Evolutionary conservation across 2,888 invertebrate species (phyloP).

Genomic region (Tubulanus polymorphus): DNA sequence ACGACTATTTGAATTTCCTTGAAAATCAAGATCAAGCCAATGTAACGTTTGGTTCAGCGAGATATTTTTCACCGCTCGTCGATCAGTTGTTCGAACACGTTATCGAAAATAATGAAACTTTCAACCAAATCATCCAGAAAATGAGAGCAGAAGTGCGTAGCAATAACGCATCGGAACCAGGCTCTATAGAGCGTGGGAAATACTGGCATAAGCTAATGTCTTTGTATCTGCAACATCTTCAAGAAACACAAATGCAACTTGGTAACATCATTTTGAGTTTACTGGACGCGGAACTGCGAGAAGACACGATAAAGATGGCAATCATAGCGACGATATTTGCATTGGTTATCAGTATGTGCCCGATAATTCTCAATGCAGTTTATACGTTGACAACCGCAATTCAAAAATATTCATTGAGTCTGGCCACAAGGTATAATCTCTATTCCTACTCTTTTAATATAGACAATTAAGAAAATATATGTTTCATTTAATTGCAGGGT

Average conservation of each 20-base stretch:
- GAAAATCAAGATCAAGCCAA: conserved; percentile 36
- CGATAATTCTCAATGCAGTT: conserved; percentile 36
- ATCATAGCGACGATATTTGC: conserved; percentile 34
- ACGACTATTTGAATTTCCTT: conserved; percentile 34
- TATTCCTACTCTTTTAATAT: too few species aligned
- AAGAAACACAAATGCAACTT: background rate
- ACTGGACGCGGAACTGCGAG: conserved; percentile 22
- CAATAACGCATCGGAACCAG: conserved; percentile 9
- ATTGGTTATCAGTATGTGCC: conserved; percentile 32
- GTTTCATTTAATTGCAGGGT: too few species aligned
- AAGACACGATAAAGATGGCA: conserved; percentile 30
- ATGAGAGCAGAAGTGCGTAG: conserved; percentile 27
- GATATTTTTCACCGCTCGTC: conserved; percentile 33
- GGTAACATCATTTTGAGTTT: conserved; percentile 7
- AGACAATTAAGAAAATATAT: too few species aligned
- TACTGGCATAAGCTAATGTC: background rate
- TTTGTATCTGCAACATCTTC: background rate
- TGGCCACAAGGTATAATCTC: conserved; percentile 38
- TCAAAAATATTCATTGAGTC: conserved; percentile 36
- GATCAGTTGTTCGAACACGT: too few species aligned
- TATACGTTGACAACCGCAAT: conserved; percentile 37
- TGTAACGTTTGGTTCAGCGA: conserved; percentile 33
- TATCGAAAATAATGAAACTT: conserved; percentile 6
- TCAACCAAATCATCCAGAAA: conserved; percentile 14
- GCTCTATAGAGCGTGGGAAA: background rate